phyloP scores from a whole-genome alignment of 1,140 invertebrate genomes.

The Leguminivora glycinivorella region DNA sequence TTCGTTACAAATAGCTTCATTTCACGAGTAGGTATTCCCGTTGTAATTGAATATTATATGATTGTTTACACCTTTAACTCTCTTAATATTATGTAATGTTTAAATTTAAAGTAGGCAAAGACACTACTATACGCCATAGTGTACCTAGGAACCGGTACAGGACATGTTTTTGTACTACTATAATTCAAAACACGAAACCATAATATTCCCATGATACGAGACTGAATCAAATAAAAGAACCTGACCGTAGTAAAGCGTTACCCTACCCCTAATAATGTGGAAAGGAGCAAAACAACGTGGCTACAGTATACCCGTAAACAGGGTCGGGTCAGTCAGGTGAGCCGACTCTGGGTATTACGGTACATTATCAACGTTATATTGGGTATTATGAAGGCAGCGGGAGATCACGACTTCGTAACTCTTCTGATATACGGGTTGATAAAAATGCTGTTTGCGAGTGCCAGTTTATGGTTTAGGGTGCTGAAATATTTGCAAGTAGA shows the following conservation, averaged over 20 bases:
- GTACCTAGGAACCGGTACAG: too few species aligned
- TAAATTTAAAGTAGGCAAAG: too few species aligned
- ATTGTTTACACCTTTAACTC: too few species aligned
- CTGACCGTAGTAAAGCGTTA: slow-evolving; percentile 14
- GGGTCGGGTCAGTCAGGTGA: slow-evolving; percentile 27
- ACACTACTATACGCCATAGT: too few species aligned
- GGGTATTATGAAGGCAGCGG: slow-evolving; percentile 26
- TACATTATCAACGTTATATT: slow-evolving; percentile 29
- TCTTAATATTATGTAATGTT: too few species aligned
- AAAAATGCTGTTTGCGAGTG: slow-evolving; percentile 28
- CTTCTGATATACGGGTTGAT: slow-evolving; percentile 28
- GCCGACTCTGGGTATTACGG: slow-evolving; percentile 17
- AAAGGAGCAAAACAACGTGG: slow-evolving; percentile 26
- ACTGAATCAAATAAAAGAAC: slow-evolving; percentile 12
- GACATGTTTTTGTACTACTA: too few species aligned
- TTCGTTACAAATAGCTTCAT: too few species aligned
- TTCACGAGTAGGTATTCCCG: too few species aligned
- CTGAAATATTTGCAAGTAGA: neutral
- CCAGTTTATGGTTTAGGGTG: neutral
- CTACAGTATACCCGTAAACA: slow-evolving; percentile 26
- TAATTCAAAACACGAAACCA: neutral
- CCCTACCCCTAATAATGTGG: slow-evolving; percentile 27
- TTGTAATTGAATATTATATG: too few species aligned
- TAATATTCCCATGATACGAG: neutral
- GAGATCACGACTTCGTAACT: slow-evolving; percentile 25